A percentile compares a stretch with the other conserved stretches of the same genome.
These are phyloP conservation scores for Carcharodon carcharias DNA, from an alignment of 2,797 vertebrate species.

Conservation along the genomic window DNA sequence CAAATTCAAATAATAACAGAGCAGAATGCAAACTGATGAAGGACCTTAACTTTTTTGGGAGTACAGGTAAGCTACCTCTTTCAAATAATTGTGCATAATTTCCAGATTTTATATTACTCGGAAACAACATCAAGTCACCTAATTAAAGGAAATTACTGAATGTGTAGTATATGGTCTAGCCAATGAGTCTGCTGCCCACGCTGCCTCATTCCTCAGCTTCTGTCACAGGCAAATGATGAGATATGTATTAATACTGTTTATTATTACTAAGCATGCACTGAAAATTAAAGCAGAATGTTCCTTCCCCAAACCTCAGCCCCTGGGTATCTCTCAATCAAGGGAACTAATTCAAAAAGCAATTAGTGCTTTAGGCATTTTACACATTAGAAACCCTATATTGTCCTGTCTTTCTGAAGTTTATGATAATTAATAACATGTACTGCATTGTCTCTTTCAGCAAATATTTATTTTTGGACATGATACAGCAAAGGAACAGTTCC, in stretches of 20 bases:
- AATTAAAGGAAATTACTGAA: neutral
- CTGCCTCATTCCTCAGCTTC: neutral
- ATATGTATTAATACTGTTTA: neutral
- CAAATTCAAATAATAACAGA: neutral
- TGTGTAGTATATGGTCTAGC: neutral
- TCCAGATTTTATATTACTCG: neutral
- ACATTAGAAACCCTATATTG: neutral
- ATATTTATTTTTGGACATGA: conserved; percentile 12
- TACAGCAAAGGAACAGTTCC: neutral
- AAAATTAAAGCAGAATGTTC: neutral
- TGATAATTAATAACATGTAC: neutral
- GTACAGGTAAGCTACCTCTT: neutral
- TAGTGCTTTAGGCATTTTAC: neutral
- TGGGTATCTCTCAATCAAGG: neutral
- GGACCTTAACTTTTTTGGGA: neutral
- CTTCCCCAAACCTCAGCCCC: neutral
- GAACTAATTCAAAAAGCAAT: neutral
- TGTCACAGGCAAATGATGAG: neutral
- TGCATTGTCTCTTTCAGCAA: neutral
- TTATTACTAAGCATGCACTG: neutral
- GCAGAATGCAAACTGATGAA: neutral
- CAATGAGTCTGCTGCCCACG: no score
- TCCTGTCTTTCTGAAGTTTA: neutral
- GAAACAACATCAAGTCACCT: neutral
- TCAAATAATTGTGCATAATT: neutral